Conservation (phyloP, 2,888 invertebrate species). For the Zelleria hepariella region DNA sequence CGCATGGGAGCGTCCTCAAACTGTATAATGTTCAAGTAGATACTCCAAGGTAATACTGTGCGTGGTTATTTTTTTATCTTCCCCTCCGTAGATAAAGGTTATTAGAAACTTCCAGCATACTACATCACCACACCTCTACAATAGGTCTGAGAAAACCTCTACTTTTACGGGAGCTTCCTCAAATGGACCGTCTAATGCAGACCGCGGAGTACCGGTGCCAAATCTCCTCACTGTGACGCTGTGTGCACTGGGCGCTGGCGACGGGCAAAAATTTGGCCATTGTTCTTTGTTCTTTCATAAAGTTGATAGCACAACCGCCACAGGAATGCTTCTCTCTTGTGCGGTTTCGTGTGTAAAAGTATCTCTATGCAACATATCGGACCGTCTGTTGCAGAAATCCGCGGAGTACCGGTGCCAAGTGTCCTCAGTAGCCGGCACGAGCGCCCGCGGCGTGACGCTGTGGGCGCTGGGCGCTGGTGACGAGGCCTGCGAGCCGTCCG, state of each 20-base stretch:
- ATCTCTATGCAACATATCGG: too few species aligned
- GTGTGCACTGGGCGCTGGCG: conserved; percentile 76
- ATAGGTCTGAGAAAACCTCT: conserved; percentile 89
- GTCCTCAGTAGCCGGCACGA: conserved; percentile 61
- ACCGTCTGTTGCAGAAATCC: conserved; percentile 72
- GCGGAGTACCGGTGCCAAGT: conserved; percentile 84
- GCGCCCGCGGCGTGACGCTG: conserved; percentile 71
- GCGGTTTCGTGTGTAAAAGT: too few species aligned
- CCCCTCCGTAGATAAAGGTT: not conserved
- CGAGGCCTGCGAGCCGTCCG: conserved; percentile 61
- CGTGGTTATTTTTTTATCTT: not conserved
- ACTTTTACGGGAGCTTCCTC: conserved; percentile 86
- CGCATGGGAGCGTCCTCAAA: conserved; percentile 86
- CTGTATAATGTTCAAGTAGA: conserved; percentile 82
- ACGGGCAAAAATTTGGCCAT: too few species aligned
- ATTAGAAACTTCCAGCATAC: conserved; percentile 80
- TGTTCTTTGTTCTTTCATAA: too few species aligned
- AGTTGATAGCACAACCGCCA: too few species aligned
- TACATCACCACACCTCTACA: conserved; percentile 80
- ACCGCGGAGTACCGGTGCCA: conserved; percentile 83
- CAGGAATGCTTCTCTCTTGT: too few species aligned
- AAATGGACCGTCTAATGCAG: too few species aligned
- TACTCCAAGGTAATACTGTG: conserved; percentile 5
- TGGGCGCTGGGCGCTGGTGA: conserved; percentile 76
- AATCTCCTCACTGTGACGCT: conserved; percentile 74